phyloP scores from a whole-genome alignment of 2,888 invertebrate genomes.

The Polydesmus complanatus region DNA sequence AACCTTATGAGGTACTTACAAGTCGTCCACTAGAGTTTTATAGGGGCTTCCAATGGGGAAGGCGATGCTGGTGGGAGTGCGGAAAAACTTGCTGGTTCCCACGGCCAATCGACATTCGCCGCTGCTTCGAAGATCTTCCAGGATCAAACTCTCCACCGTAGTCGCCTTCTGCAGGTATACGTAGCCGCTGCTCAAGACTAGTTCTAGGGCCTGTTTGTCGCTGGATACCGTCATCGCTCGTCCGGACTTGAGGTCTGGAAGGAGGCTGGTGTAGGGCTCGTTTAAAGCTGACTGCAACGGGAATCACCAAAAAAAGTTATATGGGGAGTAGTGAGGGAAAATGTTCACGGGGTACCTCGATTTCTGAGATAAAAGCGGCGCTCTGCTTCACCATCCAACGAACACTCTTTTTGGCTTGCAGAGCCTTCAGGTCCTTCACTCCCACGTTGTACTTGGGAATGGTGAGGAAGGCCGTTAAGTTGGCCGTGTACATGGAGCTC shows the following conservation, averaged over 20 bases:
- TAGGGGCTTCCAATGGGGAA: constrained; percentile 10
- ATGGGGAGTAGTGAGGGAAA: background rate
- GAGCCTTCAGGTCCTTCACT: constrained; percentile 7
- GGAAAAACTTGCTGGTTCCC: constrained; percentile 3
- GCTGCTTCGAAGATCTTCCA: constrained; percentile 1
- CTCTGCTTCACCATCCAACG: constrained; percentile 11
- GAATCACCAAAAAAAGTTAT: background rate
- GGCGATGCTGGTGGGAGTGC: constrained; percentile 7
- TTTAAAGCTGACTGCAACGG: background rate
- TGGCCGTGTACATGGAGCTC: constrained; percentile 10
- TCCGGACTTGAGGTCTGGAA: constrained; percentile 1
- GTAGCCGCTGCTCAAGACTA: constrained; percentile 7
- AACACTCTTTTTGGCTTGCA: constrained; percentile 5
- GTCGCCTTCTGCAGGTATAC: constrained; percentile 11
- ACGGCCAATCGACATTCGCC: constrained; percentile 5
- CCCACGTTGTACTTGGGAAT: constrained; percentile 6
- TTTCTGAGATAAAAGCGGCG: constrained; percentile 13
- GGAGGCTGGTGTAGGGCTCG: background rate
- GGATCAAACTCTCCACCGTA: constrained; percentile 6
- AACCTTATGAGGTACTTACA: constrained; percentile 8
- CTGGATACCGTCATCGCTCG: background rate
- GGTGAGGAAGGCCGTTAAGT: constrained; percentile 11
- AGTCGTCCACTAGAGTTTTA: background rate
- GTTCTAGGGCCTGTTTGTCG: constrained; percentile 1
- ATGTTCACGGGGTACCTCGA: background rate